Evolutionary conservation across 2,888 invertebrate genomes (phyloP), one percentile per base, ranked within the genome.

Genomic region (Tinea pellionella): DNA sequence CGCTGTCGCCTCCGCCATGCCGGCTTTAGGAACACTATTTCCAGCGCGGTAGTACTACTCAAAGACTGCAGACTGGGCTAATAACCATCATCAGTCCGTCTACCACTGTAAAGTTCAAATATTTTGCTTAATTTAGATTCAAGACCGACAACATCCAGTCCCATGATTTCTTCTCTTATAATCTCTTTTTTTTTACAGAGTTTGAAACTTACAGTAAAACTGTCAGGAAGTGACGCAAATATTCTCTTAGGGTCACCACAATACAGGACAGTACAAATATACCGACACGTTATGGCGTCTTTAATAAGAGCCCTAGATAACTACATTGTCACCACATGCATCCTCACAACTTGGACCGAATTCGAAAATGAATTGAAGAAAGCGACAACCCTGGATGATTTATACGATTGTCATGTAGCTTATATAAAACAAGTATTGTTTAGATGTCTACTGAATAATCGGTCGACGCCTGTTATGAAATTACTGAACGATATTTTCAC

Each of bases 341-440:
- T 95, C 29, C 91, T 93, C 59, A 88, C 90, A 0, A 92, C 93
- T 1, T 95, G 94, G 94, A 89, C 89, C 1, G 90, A 91, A 62
- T 92, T 95, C 64, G 92, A 93, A 66, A 90, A 90, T 62, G 91
- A 92, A 66, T 72, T 95, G 51, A 81, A 89, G 65, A 87, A 88
- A 59, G 92, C 92, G 0, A 82, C 88, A 16, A 92, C 92, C 0
- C 73, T 95, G 8, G 94, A 95, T 68, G 91, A 92, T 63, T 78
- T 95, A 13, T 93, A 94, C 66, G 85, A 90, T 12, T 90, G 91
- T 19, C 94, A 95, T 66, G 91, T 92, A 9, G 84, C 80, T 0
- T 95, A 95, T 69, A 89, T 95, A 2, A 95, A 94, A 74, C 91
- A 92, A 64, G 90, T 95, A 42, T 74, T 93, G 42, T 94, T 93